phyloP scores from a whole-genome alignment of 2,797 vertebrate species.

The Rallus crepitans region DNA sequence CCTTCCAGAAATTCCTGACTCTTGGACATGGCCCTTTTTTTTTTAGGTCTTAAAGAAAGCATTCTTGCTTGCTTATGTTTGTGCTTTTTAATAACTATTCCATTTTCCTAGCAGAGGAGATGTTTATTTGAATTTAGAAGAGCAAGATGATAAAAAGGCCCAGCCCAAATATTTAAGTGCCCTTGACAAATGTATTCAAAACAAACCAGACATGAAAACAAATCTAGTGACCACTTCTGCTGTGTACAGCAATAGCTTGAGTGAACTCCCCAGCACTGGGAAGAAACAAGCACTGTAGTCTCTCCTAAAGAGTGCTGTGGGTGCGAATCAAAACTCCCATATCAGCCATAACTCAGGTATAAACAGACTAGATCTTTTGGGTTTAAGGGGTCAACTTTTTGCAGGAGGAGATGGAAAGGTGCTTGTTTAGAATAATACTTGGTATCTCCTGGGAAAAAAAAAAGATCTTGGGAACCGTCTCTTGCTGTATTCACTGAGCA shows the following conservation, averaged over 20 bases:
- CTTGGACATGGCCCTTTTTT: neutral
- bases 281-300: neutral
- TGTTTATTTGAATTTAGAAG: neutral
- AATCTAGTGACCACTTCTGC: neutral
- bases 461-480: neutral
- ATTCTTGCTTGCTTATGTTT: neutral
- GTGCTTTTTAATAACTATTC: neutral
- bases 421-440: neutral
- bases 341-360: neutral
- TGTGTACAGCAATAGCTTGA: neutral
- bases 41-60: neutral
- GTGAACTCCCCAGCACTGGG: neutral
- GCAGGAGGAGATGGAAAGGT: neutral
- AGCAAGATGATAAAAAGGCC: neutral
- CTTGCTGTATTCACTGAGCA: neutral
- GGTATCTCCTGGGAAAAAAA: neutral
- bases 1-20: neutral
- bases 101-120: neutral
- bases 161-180: neutral
- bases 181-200: neutral
- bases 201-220: neutral
- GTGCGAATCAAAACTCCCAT: neutral
- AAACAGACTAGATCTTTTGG: neutral
- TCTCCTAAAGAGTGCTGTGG: neutral
- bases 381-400: neutral